Conservation (phyloP, 2,797 vertebrate species). For the Liasis olivaceus region DNA sequence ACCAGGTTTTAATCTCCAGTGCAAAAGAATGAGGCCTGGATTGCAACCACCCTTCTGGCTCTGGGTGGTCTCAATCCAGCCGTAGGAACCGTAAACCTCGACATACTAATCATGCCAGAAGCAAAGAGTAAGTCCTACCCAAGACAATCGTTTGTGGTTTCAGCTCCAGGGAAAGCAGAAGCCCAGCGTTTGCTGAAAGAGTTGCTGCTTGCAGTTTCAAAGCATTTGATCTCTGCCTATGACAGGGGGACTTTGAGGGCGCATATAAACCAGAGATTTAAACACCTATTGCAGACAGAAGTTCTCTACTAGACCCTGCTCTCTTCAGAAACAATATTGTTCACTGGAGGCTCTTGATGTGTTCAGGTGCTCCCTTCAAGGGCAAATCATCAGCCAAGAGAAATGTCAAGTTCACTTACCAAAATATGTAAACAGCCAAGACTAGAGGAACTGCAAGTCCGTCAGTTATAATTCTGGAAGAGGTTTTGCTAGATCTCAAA, state of each 20-base stretch:
- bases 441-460: not conserved
- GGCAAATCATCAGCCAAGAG: not conserved
- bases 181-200: not conserved
- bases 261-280: not conserved
- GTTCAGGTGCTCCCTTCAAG: not conserved
- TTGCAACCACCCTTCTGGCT: not conserved
- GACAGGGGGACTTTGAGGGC: not conserved
- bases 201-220: not conserved
- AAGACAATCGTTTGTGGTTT: not conserved
- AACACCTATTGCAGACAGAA: not conserved
- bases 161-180: not conserved
- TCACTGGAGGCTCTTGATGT: not conserved
- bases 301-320: not conserved
- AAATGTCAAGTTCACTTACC: not conserved
- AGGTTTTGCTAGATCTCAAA: not conserved
- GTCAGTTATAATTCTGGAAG: not conserved
- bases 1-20: constrained; percentile 8
- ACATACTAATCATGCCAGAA: not conserved
- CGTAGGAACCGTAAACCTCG: constrained; percentile 30
- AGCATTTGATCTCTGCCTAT: not conserved
- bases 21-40: not conserved
- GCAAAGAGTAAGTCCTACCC: not conserved
- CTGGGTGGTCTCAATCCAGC: constrained; percentile 19
- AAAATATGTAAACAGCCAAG: not conserved
- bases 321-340: not conserved